Base-by-base conservation (phyloP, 2,113 vertebrate genomes). In the Mesembrinibis cayennensis region DNA sequence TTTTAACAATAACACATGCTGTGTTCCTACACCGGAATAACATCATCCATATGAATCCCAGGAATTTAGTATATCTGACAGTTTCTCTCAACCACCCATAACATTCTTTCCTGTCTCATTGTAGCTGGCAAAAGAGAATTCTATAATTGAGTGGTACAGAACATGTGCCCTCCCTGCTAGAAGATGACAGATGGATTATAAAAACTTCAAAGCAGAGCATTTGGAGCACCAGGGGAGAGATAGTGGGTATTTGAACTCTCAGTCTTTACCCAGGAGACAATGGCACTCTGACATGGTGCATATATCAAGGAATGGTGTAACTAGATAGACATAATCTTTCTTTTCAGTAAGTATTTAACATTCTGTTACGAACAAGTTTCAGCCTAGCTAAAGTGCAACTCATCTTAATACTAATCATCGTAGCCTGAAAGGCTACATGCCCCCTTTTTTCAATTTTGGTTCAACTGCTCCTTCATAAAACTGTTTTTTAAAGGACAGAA, bases 101-200 rank as follows among this genome's bases (percentile, higher is more conserved):
- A 98, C 98, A 99, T 99, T 99, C 98, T 98, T 98, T 99, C 99
- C 99, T 98, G 98, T 99, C 99, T 99, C 98, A 98, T 98, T 98
- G 99, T 99, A 98, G 98, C 98, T 97, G 99, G 99, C 98, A 98
- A 98, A 99, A 98, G 98, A 99, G 99, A 99, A 98, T 99, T 99
- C 98, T 98, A 98, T 99, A 99, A 99, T 99, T 99, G 99, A 99
- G 99, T 98, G 98, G 99, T 99, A 99, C 98, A 98, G 99, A 99
- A 99, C 99, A 99, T 99, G 99, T 99, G 99, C 99, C 99, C 99
- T 99, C 99, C 99, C 99, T 98, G 98, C 99, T 99, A 98, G 98
- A 98, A 99, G 99, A 99, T 99, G 99, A 99, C 99, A 99, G 99
- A 99, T 99, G 99, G 99, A 99, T 99, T 99, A 99, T 99, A 99